Evolutionary conservation across 2,113 vertebrate species (phyloP).

Genomic region (Scalopus aquaticus): DNA sequence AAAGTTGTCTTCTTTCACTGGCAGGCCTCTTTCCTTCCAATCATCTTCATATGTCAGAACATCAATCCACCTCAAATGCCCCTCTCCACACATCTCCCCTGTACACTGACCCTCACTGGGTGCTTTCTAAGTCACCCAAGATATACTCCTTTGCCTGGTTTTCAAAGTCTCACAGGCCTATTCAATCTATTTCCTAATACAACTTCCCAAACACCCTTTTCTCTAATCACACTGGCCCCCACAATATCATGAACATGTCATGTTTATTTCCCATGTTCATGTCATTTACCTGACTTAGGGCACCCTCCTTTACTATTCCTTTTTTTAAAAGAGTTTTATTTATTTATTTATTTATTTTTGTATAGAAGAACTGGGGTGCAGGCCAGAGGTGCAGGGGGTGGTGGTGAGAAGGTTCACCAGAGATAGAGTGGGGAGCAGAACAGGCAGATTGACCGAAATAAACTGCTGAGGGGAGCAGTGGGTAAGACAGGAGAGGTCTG

Average conservation of each 20-base stretch:
- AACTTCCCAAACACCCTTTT: not conserved
- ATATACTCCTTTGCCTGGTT: not conserved
- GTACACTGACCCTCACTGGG: not conserved
- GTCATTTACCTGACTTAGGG: not conserved
- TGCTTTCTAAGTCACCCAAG: not conserved
- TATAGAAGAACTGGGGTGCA: too few relatives aligned
- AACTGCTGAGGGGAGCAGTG: too few relatives aligned
- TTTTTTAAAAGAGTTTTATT: too few relatives aligned
- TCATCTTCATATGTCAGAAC: not conserved
- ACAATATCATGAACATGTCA: not conserved
- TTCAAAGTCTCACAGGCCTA: not conserved
- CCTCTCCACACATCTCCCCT: not conserved
- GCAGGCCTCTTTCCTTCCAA: not conserved
- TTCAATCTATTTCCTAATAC: not conserved
- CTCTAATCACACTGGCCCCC: not conserved
- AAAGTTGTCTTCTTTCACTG: not conserved
- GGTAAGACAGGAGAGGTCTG: too few relatives aligned
- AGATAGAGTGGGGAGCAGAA: too few relatives aligned
- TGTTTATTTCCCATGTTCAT: not conserved
- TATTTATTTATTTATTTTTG: too few relatives aligned
- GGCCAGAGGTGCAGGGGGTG: too few relatives aligned
- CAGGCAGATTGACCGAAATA: too few relatives aligned
- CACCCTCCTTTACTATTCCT: not conserved
- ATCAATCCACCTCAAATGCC: not conserved
- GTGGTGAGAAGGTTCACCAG: too few relatives aligned